phyloP scores from a whole-genome alignment of 2,797 vertebrate genomes.

The Coendou prehensilis region DNA sequence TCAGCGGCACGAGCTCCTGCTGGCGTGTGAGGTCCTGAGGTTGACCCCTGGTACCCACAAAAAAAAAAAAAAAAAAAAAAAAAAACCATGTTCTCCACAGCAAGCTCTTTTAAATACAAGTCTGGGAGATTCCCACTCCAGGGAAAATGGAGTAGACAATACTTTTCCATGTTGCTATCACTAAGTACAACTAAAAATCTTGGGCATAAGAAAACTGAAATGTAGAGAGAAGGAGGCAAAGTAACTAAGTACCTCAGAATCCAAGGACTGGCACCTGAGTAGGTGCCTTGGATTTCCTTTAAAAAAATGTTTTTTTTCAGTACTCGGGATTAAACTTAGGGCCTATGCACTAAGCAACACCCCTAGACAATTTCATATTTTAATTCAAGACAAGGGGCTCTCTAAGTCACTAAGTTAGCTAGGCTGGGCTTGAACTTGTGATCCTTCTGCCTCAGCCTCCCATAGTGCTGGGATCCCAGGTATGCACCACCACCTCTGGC shows the following conservation, averaged over 20 bases:
- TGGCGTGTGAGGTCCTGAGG: too few species aligned
- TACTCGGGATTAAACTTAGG: background rate
- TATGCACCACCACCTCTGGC: background rate
- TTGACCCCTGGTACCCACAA: too few species aligned
- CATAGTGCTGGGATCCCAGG: background rate
- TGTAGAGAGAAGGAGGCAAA: background rate
- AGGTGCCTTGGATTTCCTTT: background rate
- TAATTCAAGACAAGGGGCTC: background rate
- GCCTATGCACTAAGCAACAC: background rate
- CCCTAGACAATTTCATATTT: background rate
- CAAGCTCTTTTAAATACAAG: background rate
- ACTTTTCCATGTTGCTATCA: background rate
- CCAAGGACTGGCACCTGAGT: background rate
- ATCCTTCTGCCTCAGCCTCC: background rate
- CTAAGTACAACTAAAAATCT: background rate
- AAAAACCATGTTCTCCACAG: too few species aligned
- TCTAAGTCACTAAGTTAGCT: background rate
- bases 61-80: too few species aligned
- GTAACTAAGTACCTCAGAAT: background rate
- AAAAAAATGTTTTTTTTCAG: background rate
- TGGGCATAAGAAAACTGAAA: background rate
- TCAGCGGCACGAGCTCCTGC: too few species aligned
- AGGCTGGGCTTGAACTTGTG: background rate
- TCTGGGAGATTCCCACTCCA: background rate
- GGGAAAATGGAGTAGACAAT: background rate